Evolutionary conservation across 1,140 invertebrate genomes (phyloP), one percentile per base, ranked within the genome.

Genomic region (Drosophila teissieri): DNA sequence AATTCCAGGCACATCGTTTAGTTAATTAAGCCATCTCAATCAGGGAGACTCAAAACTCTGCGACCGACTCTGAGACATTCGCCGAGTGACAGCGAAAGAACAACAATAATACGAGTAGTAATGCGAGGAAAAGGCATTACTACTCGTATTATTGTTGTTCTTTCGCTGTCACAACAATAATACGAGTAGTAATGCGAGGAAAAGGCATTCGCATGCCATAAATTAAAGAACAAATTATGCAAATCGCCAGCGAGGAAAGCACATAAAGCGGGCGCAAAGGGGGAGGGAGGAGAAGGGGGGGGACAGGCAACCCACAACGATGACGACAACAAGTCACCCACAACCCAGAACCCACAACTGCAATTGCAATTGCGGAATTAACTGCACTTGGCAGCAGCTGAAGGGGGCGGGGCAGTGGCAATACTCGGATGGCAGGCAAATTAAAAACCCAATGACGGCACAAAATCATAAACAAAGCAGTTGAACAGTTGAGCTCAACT

Each of bases 221-320:
- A 85, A 86, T 85, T 85, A 85, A 86, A 72, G 78, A 86, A 85
- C 82, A 86, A 85, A 86, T 85, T 85, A 85, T 85, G 82, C 82
- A 85, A 85, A 85, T 85, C 82, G 48, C 48, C 48, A 34, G 48
- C 48, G 48, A 15, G 24, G n/a, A 49, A 49, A 49, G 34, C 48
- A 34, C 48, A 51, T 51, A 51, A 86, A 52, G 61, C 65, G 57
- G 73, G 39, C 58, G 53, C 22, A 48, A 34, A 34, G 24, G 15
- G 19, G 31, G 10, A 10, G 36, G 42, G 31, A 12, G 27, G 34
- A 27, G 17, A 6, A 4, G 15, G n/a, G 8, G 12, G 10, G 36
- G 12, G 39, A 39, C 42, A 68, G 65, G 58, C 72, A 62, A 36
- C 44, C 56, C 46, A 54, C 72, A 42, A 22, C 77, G 77, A 85